A percentile compares a stretch with the other conserved stretches of the same genome.
phyloP scores from a whole-genome alignment of 1,140 invertebrate genomes.

The Helicoverpa armigera region DNA sequence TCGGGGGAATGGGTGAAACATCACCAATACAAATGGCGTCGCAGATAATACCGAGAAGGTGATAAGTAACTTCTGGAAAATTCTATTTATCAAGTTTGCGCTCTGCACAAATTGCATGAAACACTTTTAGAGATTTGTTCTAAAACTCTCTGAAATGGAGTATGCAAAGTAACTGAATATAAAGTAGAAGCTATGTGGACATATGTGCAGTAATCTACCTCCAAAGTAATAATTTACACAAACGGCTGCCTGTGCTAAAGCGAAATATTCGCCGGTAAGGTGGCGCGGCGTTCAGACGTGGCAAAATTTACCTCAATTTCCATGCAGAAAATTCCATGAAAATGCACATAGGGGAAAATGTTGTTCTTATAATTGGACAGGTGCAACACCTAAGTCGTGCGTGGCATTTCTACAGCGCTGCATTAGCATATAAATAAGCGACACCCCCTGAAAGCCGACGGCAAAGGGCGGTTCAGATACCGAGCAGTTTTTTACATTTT shows the following conservation, averaged over 20 bases:
- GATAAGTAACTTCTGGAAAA: constrained; percentile 42
- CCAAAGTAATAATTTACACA: constrained; percentile 70
- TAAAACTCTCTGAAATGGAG: constrained; percentile 42
- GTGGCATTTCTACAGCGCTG: constrained; percentile 72
- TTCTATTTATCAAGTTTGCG: constrained; percentile 24
- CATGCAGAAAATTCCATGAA: constrained; percentile 79
- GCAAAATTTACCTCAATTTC: constrained; percentile 73
- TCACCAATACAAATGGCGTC: constrained; percentile 71
- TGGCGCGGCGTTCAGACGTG: constrained; percentile 64
- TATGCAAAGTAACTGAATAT: constrained; percentile 39
- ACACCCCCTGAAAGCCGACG: constrained; percentile 65
- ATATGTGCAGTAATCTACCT: constrained; percentile 55
- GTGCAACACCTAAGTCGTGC: constrained; percentile 75
- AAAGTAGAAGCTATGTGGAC: constrained; percentile 37
- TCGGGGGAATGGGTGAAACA: constrained; percentile 64
- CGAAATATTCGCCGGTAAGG: constrained; percentile 61
- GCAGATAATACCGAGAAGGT: constrained; percentile 64
- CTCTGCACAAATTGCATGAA: not conserved
- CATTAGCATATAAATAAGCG: constrained; percentile 84
- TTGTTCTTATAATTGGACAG: constrained; percentile 82
- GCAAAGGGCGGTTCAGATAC: constrained; percentile 65
- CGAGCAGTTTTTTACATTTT: constrained; percentile 76
- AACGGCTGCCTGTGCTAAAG: constrained; percentile 59
- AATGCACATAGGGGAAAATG: constrained; percentile 77
- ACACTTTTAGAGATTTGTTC: constrained; percentile 16